Evolutionary conservation across 2,888 invertebrate genomes (phyloP), one percentile per base, ranked within the genome.

Genomic region (Nasonovia ribisnigri): DNA sequence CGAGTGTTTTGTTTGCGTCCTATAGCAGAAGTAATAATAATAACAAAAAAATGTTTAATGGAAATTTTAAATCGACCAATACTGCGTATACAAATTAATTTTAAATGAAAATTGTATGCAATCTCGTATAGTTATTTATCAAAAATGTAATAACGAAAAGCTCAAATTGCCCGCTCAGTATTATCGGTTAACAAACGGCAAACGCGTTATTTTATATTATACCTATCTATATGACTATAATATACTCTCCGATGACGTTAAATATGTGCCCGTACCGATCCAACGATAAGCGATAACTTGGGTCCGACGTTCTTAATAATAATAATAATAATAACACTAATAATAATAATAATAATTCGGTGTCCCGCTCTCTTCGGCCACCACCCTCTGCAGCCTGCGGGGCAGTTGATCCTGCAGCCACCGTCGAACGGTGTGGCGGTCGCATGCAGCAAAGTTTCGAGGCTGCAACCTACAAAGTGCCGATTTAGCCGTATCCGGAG

Each of bases 401-500:
- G 26, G 57, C 2, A 26, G 77, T 20, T 77, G 20, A 8, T 77
- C 6, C n/a, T 67, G 67, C 26, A 5, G 26, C n/a, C 67, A 3
- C 20, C 77, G 77, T 77, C 77, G 20, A 8, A 36, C 36, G 57
- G 26, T 36, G 29, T 20, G 42, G 24, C 54, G 88, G 88, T 51
- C 60, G 43, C 84, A 46, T 16, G 48, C 46, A n/a, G 48, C 77
- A 67, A 88, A 92, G 92, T 92, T 92, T 92, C 67, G 92, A 11
- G 36, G 26, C 42, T 48, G 67, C 20, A 20, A 77, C 77, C 36
- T 24, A 13, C 60, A 92, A 92, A 92, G 77, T 92, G 92, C 88
- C 92, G 92, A 92, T 88, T 43, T 92, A 77, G 92, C 88, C 92
- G 77, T 92, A 92, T 88, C 77, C 92, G 20, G 77, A 8, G 88